These are phyloP conservation scores for Macaria notata DNA, from an alignment of 2,888 invertebrate genomes.

Conservation along the genomic window DNA sequence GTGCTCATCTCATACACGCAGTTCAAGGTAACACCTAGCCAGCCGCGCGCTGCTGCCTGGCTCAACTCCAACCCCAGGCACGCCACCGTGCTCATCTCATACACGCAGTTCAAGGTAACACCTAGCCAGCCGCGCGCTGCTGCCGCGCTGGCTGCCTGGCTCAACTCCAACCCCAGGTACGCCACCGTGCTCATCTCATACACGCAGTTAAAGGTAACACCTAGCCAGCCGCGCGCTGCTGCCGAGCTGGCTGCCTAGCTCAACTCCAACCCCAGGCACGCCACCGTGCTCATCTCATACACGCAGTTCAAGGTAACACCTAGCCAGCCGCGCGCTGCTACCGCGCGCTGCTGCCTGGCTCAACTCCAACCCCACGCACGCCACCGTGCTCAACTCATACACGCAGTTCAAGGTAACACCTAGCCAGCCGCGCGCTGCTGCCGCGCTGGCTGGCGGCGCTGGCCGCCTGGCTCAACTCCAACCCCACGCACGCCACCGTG, in stretches of 20 bases:
- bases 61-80: constrained; percentile 94
- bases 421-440: constrained; percentile 93
- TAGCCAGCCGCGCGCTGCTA: no score
- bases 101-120: constrained; percentile 70
- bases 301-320: no score
- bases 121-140: constrained; percentile 93
- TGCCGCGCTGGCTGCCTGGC: constrained; percentile 84
- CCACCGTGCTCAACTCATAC: no score
- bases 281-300: no score
- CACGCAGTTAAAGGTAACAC: no score
- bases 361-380: no score
- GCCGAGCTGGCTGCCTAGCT: no score
- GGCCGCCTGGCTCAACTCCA: constrained; percentile 94
- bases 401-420: no score
- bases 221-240: no score
- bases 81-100: constrained; percentile 89
- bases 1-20: constrained; percentile 84
- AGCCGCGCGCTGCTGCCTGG: constrained; percentile 98
- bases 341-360: neutral
- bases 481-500: constrained; percentile 94
- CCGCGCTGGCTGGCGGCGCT: constrained; percentile 95
- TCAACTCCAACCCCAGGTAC: no score
- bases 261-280: no score
- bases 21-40: constrained; percentile 82
- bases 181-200: no score